Conservation (phyloP, 2,113 vertebrate genomes). For the Elephantulus edwardii region DNA sequence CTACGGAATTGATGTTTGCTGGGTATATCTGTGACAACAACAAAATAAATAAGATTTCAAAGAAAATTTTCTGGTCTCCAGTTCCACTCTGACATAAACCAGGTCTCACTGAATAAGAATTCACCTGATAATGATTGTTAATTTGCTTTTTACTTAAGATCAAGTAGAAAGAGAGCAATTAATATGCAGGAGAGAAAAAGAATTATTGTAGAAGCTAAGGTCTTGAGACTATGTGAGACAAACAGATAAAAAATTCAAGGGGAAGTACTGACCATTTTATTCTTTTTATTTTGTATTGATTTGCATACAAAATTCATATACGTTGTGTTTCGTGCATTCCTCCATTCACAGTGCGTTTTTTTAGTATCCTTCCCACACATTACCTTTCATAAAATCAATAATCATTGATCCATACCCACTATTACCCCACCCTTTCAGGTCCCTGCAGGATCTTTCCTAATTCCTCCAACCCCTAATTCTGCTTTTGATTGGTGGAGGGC, state of each 20-base stretch:
- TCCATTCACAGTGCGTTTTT: too few relatives aligned
- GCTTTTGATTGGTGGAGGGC: not conserved
- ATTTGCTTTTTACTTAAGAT: not conserved
- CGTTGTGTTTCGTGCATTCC: too few relatives aligned
- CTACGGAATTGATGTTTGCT: not conserved
- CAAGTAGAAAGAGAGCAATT: not conserved
- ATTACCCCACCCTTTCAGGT: too few relatives aligned
- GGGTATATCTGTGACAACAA: not conserved
- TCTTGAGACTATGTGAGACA: not conserved
- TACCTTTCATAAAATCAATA: too few relatives aligned
- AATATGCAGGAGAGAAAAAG: not conserved
- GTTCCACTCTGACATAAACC: not conserved
- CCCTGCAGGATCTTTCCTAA: too few relatives aligned
- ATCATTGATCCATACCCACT: too few relatives aligned
- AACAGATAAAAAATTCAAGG: not conserved
- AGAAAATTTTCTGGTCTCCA: not conserved
- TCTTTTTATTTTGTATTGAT: too few relatives aligned
- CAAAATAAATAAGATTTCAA: not conserved
- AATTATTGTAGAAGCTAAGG: not conserved
- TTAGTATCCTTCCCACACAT: too few relatives aligned
- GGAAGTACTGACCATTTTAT: not conserved
- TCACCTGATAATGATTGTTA: not conserved
- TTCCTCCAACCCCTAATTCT: too few relatives aligned
- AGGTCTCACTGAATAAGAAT: not conserved
- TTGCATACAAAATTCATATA: too few relatives aligned